A percentile compares a stretch with the other conserved stretches of the same genome.
Conservation (phyloP, 2,888 invertebrate genomes). For the Clostera curtula region DNA sequence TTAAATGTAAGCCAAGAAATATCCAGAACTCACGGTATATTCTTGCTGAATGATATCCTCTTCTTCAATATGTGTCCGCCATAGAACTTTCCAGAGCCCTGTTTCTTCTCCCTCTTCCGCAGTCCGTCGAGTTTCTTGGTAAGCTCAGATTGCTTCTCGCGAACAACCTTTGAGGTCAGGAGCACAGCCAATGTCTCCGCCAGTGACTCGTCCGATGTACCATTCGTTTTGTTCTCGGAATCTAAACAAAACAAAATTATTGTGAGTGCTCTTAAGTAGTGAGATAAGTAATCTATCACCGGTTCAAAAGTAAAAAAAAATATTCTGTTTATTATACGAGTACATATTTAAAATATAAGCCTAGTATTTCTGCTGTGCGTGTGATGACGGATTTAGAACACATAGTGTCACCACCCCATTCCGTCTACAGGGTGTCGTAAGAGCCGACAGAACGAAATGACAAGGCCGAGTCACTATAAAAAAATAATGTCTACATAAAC, state of each 20-base stretch:
- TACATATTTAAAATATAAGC: too few species aligned
- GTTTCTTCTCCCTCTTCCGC: constrained; percentile 83
- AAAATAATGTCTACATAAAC: constrained; percentile 1
- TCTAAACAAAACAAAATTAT: constrained; percentile 19
- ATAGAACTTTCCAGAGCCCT: constrained; percentile 81
- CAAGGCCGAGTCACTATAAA: too few species aligned
- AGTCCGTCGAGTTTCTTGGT: constrained; percentile 91
- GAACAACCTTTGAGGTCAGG: constrained; percentile 86
- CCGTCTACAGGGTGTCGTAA: too few species aligned
- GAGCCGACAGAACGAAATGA: too few species aligned
- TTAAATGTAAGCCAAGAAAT: too few species aligned
- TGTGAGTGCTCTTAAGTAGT: neutral
- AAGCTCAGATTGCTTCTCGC: constrained; percentile 87
- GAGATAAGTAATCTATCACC: too few species aligned
- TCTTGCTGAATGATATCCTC: constrained; percentile 36
- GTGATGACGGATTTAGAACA: too few species aligned
- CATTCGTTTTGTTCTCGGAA: constrained; percentile 37
- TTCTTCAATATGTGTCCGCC: constrained; percentile 52
- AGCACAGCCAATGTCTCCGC: constrained; percentile 88
- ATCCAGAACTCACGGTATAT: constrained; percentile 37
- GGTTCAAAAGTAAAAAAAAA: constrained; percentile 9
- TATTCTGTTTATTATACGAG: neutral
- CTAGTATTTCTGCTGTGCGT: too few species aligned
- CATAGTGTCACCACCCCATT: too few species aligned
- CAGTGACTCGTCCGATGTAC: constrained; percentile 74